Base-by-base conservation (phyloP, 2,888 invertebrate genomes). In the Heterodera filipjevi region DNA sequence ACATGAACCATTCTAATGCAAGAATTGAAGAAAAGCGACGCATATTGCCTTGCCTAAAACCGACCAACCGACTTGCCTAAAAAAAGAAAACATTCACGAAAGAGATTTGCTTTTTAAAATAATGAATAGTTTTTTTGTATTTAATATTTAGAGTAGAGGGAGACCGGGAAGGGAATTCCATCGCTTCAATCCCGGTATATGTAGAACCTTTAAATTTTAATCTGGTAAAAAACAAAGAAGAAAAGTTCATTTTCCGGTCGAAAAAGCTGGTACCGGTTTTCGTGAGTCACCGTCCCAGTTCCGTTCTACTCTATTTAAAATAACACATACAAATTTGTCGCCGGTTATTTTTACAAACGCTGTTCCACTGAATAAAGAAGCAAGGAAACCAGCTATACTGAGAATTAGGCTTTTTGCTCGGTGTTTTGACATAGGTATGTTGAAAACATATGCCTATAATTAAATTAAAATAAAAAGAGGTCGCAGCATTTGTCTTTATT, bases 21-120 rank as follows among this genome's bases (percentile, higher is more conserved):
- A 84, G 66, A 27, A 87, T 83, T 19, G 87, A 79, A 14, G 85
- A 75, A 30, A 85, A 32, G n/a, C 87, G 80, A 30, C 83, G 74
- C 5, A 86, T 80, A 71, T 87, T 87, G 39, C 87, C 87, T 6
- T 81, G 53, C 35, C 83, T 79, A 76, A 86, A 86, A 3, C 87
- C 87, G 19, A 66, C 70, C 33, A 79, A 82, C 30, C 82, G 68
- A 49, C 77, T 73, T 8, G 83, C 81, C 87, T 87, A 66, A 64
- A 86, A 82, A 71, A 33, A 71, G 22, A 30, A 53, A 81, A 59
- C 8, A 44, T 66, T 78, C n/a, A 39, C 27, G 30, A 19, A 27
- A 49, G 27, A 49, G n/a, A n/a, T n/a, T n/a, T n/a, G n/a, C n/a
- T n/a, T n/a, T n/a, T n/a, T n/a, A n/a, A n/a, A n/a, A n/a, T n/a